These are phyloP conservation scores for Malurus splendens DNA, from an alignment of 2,797 vertebrate species.

Conservation along the genomic window DNA sequence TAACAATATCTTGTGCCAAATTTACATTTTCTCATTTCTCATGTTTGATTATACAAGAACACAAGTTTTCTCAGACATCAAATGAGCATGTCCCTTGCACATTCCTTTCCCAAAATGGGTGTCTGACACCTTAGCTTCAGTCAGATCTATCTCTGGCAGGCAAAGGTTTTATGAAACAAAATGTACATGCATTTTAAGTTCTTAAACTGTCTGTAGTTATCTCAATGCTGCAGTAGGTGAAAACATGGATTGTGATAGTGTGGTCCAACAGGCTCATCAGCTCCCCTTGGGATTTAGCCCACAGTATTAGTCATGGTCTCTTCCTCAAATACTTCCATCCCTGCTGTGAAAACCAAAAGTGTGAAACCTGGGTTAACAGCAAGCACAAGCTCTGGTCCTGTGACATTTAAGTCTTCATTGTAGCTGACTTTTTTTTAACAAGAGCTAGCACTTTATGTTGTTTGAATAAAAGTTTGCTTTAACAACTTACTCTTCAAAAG, in stretches of 20 bases:
- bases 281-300: neutral
- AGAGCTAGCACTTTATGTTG: neutral
- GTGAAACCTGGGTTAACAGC: neutral
- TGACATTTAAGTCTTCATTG: slow-evolving; percentile 34
- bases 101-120: neutral
- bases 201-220: neutral
- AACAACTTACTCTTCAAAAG: slow-evolving; percentile 13
- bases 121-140: neutral
- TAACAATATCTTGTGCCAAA: neutral
- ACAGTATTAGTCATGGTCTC: neutral
- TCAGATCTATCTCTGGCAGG: neutral
- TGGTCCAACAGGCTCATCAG: neutral
- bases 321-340: neutral
- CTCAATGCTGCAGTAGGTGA: neutral
- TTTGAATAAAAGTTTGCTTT: neutral
- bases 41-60: neutral
- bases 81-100: neutral
- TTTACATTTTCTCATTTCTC: neutral
- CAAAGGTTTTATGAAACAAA: neutral
- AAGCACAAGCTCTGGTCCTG: neutral
- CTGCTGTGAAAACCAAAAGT: neutral
- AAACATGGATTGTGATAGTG: neutral
- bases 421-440: slow-evolving; percentile 40
- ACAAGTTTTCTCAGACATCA: neutral
- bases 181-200: neutral